Evolutionary conservation across 2,888 invertebrate genomes (phyloP).

Genomic region (Amphipyra berbera): DNA sequence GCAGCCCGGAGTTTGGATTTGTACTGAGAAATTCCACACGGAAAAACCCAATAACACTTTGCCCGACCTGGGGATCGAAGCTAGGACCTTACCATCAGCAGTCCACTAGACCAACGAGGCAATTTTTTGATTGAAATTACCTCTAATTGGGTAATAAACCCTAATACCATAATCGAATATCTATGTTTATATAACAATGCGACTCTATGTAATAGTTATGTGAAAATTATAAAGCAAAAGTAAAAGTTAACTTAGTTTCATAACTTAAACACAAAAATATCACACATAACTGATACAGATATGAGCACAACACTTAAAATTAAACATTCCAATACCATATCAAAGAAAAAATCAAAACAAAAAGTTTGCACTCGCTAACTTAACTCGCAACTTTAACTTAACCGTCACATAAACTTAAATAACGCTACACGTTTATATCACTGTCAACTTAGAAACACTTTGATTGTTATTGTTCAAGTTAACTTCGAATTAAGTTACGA

Average conservation of each 20-base stretch:
- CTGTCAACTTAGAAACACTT: conserved; percentile 35
- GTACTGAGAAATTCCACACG: too few species aligned
- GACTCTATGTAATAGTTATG: background rate
- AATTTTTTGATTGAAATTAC: background rate
- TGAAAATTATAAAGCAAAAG: background rate
- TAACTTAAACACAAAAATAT: conserved; percentile 38
- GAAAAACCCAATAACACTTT: too few species aligned
- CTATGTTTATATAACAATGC: background rate
- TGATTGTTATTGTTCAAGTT: conserved; percentile 41
- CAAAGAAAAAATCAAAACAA: conserved; percentile 65
- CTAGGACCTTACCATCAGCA: too few species aligned
- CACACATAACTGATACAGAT: conserved; percentile 49
- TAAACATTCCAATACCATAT: conserved; percentile 69
- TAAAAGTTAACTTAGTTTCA: conserved; percentile 9
- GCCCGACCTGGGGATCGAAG: too few species aligned
- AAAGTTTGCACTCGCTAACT: conserved; percentile 65
- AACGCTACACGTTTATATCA: conserved; percentile 30
- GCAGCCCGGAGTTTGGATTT: too few species aligned
- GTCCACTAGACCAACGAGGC: too few species aligned
- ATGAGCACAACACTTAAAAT: conserved; percentile 61
- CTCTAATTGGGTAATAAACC: too few species aligned
- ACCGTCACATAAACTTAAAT: conserved; percentile 47
- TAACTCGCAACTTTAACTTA: conserved; percentile 56
- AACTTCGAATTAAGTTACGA: conserved; percentile 68
- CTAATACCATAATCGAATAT: background rate